Evolutionary conservation across 2,888 invertebrate genomes (phyloP).

Genomic region (Pammene fasciana): DNA sequence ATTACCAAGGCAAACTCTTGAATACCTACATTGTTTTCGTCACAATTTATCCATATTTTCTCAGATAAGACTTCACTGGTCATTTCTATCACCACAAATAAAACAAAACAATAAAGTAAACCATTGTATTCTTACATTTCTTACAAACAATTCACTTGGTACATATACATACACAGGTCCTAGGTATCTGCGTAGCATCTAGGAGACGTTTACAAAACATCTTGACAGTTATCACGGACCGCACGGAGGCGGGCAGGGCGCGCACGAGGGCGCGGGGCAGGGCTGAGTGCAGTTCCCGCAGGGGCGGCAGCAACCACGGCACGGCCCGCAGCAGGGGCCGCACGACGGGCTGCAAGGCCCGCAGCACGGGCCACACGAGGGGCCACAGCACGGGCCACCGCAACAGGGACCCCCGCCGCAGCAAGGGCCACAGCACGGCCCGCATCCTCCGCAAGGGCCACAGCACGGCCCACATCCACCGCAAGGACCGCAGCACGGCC

Average conservation of each 20-base stretch:
- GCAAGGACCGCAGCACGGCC: slow-evolving; percentile 59
- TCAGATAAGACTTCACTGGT: no score
- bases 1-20: no score
- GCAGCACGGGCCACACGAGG: slow-evolving; percentile 27
- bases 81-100: background rate
- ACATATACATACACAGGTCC: slow-evolving; percentile 7
- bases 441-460: slow-evolving; percentile 8
- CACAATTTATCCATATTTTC: no score
- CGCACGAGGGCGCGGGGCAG: background rate
- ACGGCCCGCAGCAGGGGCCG: slow-evolving; percentile 22
- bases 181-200: background rate
- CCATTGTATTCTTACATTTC: slow-evolving; percentile 11
- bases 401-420: background rate
- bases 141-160: slow-evolving; percentile 12
- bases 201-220: no score
- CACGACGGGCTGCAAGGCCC: background rate
- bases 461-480: slow-evolving; percentile 62
- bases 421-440: background rate
- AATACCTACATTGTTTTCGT: no score
- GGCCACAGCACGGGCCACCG: background rate
- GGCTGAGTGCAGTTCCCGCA: background rate
- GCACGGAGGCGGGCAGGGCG: background rate
- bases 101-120: background rate
- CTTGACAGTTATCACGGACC: background rate
- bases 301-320: slow-evolving; percentile 5